Percentiles rank a stretch among this genome's conserved stretches.
phyloP scores from a whole-genome alignment of 1,140 invertebrate genomes.

The Drosophila kohkoa region DNA sequence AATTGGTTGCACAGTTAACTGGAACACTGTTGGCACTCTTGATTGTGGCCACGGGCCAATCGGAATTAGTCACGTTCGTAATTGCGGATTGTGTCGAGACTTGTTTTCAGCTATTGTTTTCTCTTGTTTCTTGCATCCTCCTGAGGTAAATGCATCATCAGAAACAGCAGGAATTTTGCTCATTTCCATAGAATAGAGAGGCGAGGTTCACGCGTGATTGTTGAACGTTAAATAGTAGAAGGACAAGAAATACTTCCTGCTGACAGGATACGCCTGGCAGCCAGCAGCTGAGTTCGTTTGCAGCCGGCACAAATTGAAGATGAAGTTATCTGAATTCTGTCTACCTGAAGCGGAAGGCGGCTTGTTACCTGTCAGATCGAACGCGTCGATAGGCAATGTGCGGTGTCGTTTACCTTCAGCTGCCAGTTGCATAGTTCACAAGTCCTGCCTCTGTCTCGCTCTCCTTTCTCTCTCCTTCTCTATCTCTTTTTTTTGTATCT shows the following conservation, averaged over 20 bases:
- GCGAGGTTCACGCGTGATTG: slow-evolving; percentile 28
- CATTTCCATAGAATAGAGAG: slow-evolving; percentile 26
- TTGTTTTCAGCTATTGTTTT: neutral
- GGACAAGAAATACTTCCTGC: slow-evolving; percentile 60
- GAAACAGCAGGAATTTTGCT: slow-evolving; percentile 30
- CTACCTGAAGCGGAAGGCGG: slow-evolving; percentile 35
- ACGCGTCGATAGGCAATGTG: slow-evolving; percentile 61
- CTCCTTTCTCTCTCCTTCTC: neutral
- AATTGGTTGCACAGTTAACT: slow-evolving; percentile 2
- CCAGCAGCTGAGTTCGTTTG: neutral
- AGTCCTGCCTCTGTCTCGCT: neutral
- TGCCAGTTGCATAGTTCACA: slow-evolving; percentile 15
- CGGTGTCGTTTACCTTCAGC: slow-evolving; percentile 77
- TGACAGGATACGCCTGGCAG: slow-evolving; percentile 53
- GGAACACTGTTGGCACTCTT: slow-evolving; percentile 8
- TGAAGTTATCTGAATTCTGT: slow-evolving; percentile 38
- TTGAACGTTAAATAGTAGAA: neutral
- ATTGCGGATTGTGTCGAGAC: slow-evolving; percentile 26
- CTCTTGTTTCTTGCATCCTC: neutral
- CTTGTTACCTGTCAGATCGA: slow-evolving; percentile 79
- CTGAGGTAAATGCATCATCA: slow-evolving; percentile 10
- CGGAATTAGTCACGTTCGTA: slow-evolving; percentile 44
- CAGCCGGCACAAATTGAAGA: slow-evolving; percentile 43
- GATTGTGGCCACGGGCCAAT: slow-evolving; percentile 48
- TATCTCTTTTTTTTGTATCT: neutral